phyloP scores from a whole-genome alignment of 2,888 invertebrate genomes.

The Operophtera brumata region DNA sequence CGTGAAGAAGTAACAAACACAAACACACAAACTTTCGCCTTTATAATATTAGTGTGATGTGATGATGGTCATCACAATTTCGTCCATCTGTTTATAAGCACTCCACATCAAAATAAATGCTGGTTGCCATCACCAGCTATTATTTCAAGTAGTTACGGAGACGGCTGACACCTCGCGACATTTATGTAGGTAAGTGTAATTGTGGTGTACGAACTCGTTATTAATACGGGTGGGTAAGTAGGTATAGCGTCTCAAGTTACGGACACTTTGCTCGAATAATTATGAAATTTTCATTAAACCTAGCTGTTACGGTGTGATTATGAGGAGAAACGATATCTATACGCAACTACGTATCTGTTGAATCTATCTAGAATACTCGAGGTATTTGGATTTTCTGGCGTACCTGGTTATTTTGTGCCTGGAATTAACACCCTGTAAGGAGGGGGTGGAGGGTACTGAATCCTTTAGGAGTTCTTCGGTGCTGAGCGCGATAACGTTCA shows the following conservation, averaged over 20 bases:
- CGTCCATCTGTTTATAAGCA: not conserved
- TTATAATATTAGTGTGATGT: too few species aligned
- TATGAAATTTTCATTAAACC: not conserved
- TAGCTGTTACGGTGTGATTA: not conserved
- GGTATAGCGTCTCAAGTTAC: slow-evolving; percentile 23
- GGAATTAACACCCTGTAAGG: too few species aligned
- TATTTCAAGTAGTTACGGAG: slow-evolving; percentile 25
- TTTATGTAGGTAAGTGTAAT: slow-evolving; percentile 53
- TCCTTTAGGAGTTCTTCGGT: too few species aligned
- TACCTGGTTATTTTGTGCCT: too few species aligned
- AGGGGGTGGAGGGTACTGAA: too few species aligned
- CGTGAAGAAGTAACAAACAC: too few species aligned
- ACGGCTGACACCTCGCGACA: slow-evolving; percentile 57
- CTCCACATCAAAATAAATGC: slow-evolving; percentile 3
- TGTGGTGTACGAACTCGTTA: slow-evolving; percentile 37
- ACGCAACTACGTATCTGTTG: not conserved
- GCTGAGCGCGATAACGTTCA: too few species aligned
- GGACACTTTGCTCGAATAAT: slow-evolving; percentile 44
- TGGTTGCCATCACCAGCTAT: slow-evolving; percentile 7
- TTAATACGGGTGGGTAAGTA: slow-evolving; percentile 20
- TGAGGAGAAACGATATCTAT: slow-evolving; percentile 20
- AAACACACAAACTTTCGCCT: too few species aligned
- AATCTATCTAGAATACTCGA: too few species aligned
- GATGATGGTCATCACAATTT: not conserved
- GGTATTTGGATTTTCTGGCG: too few species aligned